Evolutionary conservation across 2,113 vertebrate genomes (phyloP), one percentile per base, ranked within the genome.

Genomic region (Nestor notabilis): DNA sequence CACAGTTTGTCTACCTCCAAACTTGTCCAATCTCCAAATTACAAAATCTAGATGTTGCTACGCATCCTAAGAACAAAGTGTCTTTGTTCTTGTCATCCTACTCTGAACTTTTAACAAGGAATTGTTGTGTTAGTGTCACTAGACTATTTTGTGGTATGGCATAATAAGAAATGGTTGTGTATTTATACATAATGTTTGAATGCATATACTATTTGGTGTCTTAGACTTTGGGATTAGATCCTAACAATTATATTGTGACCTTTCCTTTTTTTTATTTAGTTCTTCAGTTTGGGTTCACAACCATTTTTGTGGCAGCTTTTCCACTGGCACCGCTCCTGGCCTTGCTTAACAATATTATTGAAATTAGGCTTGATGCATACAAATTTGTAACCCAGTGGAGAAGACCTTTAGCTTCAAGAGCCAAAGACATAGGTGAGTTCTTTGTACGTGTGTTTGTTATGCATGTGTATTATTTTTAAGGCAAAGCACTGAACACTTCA

Each of bases 311-410:
- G 97, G 99, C 99, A 80, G 99, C 99, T 70, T 99, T 99, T 94
- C 99, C 99, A 77, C 97, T 99, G 96, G 99, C 99, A 86, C 99
- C 99, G 5, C 98, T 99, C 65, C 97, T 99, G 83, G 99, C 99
- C 83, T 98, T 99, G 98, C 98, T 99, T 94, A 99, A 99, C 97
- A 99, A 99, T 94, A 98, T 99, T 75, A 99, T 99, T 55, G 99
- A 99, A 98, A 99, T 99, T 81, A 98, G 99, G 52, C 98, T 99
- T 58, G 99, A 99, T 55, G 99, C 99, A 47, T 99, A 99, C 96
- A 99, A 99, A 97, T 99, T 99, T 96, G 99, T 99, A 87, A 99
- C 99, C n/a, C 99, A 99, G 91, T 99, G 99, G 99, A 98, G 99
- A 77, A 98, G 99, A 71, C 98, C 99, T 63, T 98, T 99, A 97